Evolutionary conservation across 2,113 vertebrate genomes (phyloP), one percentile per base, ranked within the genome.

Genomic region (Carassius auratus): DNA sequence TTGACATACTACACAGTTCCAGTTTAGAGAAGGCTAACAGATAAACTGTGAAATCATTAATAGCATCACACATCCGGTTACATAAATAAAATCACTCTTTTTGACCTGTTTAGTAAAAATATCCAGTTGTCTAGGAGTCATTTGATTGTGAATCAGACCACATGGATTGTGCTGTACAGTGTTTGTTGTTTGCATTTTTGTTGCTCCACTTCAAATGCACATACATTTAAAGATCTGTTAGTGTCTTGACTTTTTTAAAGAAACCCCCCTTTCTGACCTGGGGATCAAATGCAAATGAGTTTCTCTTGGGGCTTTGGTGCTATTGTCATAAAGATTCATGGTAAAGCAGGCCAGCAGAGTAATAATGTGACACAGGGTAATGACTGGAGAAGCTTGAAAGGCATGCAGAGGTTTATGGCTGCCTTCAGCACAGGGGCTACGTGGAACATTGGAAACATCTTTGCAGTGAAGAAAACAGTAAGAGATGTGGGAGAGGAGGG

Each of bases 401-500:
- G 64, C 75, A 77, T 23, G 73, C 73, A 38, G 85, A 85, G 87
- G 83, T 88, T 90, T 91, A 89, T 83, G 73, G 87, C 83, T 73
- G 76, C 82, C 17, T 73, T 26, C 83, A 62, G 64, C 77, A 30
- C 71, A 76, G 42, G 61, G 62, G 76, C 66, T 71, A 38, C 33
- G 84, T 83, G 85, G 89, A 89, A 90, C 84, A 90, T 90, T 92
- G 77, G 85, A 86, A 93, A 87, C 85, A 90, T 89, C 85, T 90
- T 88, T 87, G 48, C 66, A n/a, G 76, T 71, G 75, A 33, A 83
- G 8, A 71, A 42, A 73, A 79, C 38, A 12, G 9, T 12, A 12
- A 50, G 86, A 23, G 26, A 80, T 38, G 15, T 75, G 62, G 23
- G 69, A 52, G 23, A 23, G 19, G 30, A 21, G 48, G 1, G 50